These are phyloP conservation scores for Meghimatium bilineatum DNA, from an alignment of 2,888 invertebrate species.

Conservation along the genomic window DNA sequence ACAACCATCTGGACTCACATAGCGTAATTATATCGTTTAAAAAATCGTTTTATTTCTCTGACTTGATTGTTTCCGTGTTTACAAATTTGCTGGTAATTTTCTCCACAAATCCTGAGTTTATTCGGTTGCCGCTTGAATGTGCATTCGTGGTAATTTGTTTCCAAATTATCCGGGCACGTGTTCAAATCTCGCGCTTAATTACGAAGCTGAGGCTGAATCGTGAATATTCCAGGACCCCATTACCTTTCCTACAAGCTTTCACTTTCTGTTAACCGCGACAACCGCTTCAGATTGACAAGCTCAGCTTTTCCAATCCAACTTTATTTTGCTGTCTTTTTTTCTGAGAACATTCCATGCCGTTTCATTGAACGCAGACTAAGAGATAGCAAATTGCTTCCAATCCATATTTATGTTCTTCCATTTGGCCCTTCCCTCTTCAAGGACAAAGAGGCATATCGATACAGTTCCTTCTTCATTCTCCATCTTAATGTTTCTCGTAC, in stretches of 20 bases:
- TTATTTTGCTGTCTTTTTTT: background rate
- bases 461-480: background rate
- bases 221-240: background rate
- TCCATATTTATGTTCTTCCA: constrained; percentile 15
- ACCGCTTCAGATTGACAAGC: constrained; percentile 16
- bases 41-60: no score
- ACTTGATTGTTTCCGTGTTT: background rate
- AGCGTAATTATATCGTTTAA: no score
- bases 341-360: background rate
- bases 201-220: background rate
- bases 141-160: constrained; percentile 22
- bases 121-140: background rate
- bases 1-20: no score
- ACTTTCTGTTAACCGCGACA: background rate
- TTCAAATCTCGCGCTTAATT: constrained; percentile 11
- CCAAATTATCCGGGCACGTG: background rate
- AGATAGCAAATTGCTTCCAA: constrained; percentile 16
- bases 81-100: constrained; percentile 9
- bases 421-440: background rate
- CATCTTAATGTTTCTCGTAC: background rate
- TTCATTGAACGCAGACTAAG: constrained; percentile 6
- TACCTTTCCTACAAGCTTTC: constrained; percentile 1
- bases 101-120: constrained; percentile 12
- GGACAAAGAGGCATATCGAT: background rate
- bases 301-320: background rate